phyloP scores from a whole-genome alignment of 2,797 vertebrate species.

The Loris lydekkerianus region DNA sequence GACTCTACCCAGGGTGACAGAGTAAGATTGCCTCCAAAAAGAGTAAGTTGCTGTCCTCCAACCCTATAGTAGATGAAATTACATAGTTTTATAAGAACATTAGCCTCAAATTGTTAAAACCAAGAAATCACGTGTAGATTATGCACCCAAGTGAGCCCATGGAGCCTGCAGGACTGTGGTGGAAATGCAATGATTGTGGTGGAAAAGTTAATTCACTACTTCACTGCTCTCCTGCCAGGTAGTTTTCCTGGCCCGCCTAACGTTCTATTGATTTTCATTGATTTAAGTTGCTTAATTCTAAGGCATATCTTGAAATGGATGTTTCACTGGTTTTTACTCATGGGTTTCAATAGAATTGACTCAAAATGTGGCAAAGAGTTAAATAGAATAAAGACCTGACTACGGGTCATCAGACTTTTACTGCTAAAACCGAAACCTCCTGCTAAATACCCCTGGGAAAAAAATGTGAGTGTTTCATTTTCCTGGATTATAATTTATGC shows the following conservation, averaged over 20 bases:
- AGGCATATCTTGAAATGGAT: constrained; percentile 63
- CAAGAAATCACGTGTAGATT: constrained; percentile 74
- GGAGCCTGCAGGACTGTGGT: not conserved
- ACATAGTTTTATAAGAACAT: not conserved
- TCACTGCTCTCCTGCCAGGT: not conserved
- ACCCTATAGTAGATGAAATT: not conserved
- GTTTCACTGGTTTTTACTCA: constrained; percentile 64
- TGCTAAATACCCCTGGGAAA: constrained; percentile 67
- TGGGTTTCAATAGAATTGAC: constrained; percentile 59
- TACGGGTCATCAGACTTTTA: constrained; percentile 18
- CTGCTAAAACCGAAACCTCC: constrained; percentile 22
- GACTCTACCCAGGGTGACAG: too few relatives aligned
- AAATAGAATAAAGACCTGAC: constrained; percentile 69
- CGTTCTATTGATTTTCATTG: constrained; percentile 64
- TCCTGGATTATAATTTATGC: constrained; percentile 48
- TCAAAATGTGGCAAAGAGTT: constrained; percentile 73
- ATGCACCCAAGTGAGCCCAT: not conserved
- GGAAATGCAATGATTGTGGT: constrained; percentile 49
- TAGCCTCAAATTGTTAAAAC: constrained; percentile 61
- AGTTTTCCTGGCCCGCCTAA: constrained; percentile 66
- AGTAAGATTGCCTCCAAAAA: not conserved
- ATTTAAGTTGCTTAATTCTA: constrained; percentile 73
- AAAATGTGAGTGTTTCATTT: constrained; percentile 15
- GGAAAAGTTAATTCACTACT: constrained; percentile 74
- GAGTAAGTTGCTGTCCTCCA: not conserved